Base-by-base conservation (phyloP, 2,888 invertebrate genomes). In the Troilus luridus region DNA sequence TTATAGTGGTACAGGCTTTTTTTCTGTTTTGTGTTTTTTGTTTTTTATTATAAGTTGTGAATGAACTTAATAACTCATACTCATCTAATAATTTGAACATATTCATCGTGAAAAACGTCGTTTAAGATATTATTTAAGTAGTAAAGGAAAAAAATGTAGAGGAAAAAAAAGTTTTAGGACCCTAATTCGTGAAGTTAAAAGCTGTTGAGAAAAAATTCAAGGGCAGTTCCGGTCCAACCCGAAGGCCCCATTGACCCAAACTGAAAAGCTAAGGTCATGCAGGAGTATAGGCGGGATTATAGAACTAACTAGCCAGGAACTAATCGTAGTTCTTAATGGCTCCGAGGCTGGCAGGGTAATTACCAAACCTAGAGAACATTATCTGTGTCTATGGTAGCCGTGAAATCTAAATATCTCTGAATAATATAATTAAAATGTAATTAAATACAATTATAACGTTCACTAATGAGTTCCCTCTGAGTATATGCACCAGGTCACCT, bases 181-280 rank as follows among this genome's bases (percentile, higher is more conserved):
- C 8, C 72, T 8, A 77, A 41, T 77, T 19, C 41, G 41, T 41
- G 27, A 41, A 41, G 41, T 77, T 41, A 2, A 77, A 77, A 41
- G 27, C 72, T 77, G 41, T 77, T 77, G 41, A 27, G 67, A 77
- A 77, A 77, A 77, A 27, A 77, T 17, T 27, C 72, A 77, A 77
- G 72, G 72, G 27, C 72, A 77, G 72, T 77, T 77, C 72, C 72
- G 5, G 72, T 77, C 27, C 24, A 17, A 41, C 6, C 17, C 72
- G 72, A 77, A 77, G 72, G 72, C 7, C 41, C 72, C 41, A 5
- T 0, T 77, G 72, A 77, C 85, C 85, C 56, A 85, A 85, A 56
- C 56, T 12, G 56, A 12, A 85, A 85, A 58, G 19, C 85, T n/a
- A 77, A 77, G 72, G 72, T 77, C 72, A 41, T 19, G 1, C 72